Evolutionary conservation across 1,140 invertebrate genomes (phyloP).

Genomic region (Dendrolimus kikuchii): DNA sequence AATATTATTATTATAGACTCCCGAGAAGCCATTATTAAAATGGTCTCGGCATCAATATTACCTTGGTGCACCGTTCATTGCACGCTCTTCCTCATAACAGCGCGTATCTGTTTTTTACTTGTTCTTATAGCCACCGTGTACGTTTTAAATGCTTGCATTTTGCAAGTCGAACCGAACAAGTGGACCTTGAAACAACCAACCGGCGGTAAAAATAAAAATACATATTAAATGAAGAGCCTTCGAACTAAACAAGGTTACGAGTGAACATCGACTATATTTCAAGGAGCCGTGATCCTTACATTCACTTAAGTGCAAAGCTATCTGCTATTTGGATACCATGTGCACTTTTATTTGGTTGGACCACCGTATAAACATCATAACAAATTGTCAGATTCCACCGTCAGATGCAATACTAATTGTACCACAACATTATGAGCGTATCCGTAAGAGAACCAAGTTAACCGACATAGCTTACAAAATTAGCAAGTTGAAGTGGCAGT

Average conservation of each 20-base stretch:
- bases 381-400: conserved; percentile 17
- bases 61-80: conserved; percentile 16
- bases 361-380: conserved; percentile 14
- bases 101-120: conserved; percentile 13
- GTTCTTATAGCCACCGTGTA: conserved; percentile 27
- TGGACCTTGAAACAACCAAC: conserved; percentile 31
- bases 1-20: conserved; percentile 4
- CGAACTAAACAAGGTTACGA: conserved; percentile 27
- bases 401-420: not conserved
- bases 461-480: too few species aligned
- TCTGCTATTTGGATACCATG: conserved; percentile 13
- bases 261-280: conserved; percentile 15
- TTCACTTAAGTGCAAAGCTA: conserved; percentile 20
- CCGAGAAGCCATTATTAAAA: conserved; percentile 1
- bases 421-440: too few species aligned
- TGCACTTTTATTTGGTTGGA: conserved; percentile 16
- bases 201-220: conserved; percentile 25
- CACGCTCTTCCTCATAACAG: conserved; percentile 23
- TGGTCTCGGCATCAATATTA: conserved; percentile 12
- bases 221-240: conserved; percentile 23
- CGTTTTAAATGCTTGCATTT: conserved; percentile 37
- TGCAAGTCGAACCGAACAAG: conserved; percentile 33
- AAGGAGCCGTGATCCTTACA: conserved; percentile 19
- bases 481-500: too few species aligned
- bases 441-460: too few species aligned